Evolutionary conservation across 1,140 invertebrate species (phyloP), one percentile per base, ranked within the genome.

Genomic region (Chionoecetes opilio): DNA sequence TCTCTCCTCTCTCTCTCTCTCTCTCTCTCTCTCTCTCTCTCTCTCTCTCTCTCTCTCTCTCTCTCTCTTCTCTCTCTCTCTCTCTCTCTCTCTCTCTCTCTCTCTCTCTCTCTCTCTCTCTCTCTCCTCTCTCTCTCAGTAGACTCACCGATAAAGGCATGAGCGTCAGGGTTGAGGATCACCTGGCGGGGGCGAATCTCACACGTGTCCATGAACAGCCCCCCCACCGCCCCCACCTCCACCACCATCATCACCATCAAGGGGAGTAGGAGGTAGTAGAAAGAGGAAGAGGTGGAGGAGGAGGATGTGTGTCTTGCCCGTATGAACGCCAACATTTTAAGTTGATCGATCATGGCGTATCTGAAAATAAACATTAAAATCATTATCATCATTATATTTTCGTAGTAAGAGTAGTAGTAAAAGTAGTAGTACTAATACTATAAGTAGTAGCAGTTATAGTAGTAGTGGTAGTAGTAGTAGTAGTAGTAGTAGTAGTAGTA

Each of bases 91-190:
- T 75, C 63, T 75, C 63, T 75, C 63, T 75, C 63, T 75, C 63
- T 75, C 63, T 75, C 63, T 75, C 63, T 75, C 63, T 75, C 63
- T 75, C 63, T 75, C 63, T 75, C 63, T 75, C 63, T 75, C 63
- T 75, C 63, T 75, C 63, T 75, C 63, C 63, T 75, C 63, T 75
- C 63, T 75, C 63, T 75, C 63, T 75, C 63, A 2, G 21, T 75
- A n/a, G n/a, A 38, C 93, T 94, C 35, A 94, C 93, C 93, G 31
- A 94, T 82, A 34, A 89, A 94, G 75, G 93, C 93, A 26, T 94
- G 34, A 26, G 93, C 93, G 35, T 94, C 86, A 0, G 93, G 88
- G 87, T 94, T 94, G 63, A 94, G 86, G 6, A 87, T 94, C 34
- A 94, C 87, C 86, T 94, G 93, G 35, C 89, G 93, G 38, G 93